phyloP scores from a whole-genome alignment of 35 echinoderm and acorn worm genomes.

The Diadema setosum region DNA sequence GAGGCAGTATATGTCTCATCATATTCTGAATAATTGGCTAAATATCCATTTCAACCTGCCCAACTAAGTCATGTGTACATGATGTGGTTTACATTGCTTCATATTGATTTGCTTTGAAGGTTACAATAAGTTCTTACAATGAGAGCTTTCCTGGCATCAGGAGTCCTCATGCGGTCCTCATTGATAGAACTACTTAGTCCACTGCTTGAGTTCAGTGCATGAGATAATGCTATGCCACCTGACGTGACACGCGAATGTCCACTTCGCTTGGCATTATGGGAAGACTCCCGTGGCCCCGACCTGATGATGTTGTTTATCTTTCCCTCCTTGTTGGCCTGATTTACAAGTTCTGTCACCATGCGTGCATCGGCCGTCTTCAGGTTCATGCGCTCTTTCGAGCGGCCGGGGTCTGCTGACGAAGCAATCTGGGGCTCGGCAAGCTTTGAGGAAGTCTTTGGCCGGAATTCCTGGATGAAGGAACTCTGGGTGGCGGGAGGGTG shows the following conservation, averaged over 20 bases:
- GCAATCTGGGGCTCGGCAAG: not conserved
- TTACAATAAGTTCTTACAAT: constrained; percentile 77
- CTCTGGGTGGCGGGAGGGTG: constrained; percentile 27
- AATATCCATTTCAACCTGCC: no score
- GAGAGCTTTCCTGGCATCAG: constrained; percentile 73
- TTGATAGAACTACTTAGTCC: constrained; percentile 39
- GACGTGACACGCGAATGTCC: constrained; percentile 40
- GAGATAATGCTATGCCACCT: constrained; percentile 35
- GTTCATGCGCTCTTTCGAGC: not conserved
- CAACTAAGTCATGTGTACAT: no score
- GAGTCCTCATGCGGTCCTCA: constrained; percentile 74
- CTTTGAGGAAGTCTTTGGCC: constrained; percentile 52
- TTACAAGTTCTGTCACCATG: constrained; percentile 86
- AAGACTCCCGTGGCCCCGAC: constrained; percentile 37
- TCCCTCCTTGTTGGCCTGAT: constrained; percentile 88
- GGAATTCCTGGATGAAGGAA: constrained; percentile 30
- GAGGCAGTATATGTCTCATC: no score
- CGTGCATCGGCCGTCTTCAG: constrained; percentile 73
- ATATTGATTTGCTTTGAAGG: no score
- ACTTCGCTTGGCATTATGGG: constrained; percentile 57
- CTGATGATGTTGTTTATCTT: constrained; percentile 94
- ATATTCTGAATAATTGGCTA: no score
- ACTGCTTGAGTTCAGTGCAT: constrained; percentile 28
- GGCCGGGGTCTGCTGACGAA: not conserved
- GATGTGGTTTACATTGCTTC: no score